phyloP scores from a whole-genome alignment of 2,888 invertebrate species.

The Anticlea derivata region DNA sequence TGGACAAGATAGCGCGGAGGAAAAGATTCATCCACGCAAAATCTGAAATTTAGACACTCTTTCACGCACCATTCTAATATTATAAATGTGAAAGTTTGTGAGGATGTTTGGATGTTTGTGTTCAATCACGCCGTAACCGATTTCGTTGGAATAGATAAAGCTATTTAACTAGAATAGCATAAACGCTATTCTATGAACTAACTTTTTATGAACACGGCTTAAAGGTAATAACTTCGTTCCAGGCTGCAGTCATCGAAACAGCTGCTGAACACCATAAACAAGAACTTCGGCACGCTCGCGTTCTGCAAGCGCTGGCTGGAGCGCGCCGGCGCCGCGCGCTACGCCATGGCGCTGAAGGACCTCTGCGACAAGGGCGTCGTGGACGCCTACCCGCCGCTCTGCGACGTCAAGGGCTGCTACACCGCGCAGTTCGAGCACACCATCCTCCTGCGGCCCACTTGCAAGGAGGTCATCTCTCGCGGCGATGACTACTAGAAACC shows the following conservation, averaged over 20 bases:
- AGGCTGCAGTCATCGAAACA: slow-evolving; percentile 96
- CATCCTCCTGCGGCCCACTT: slow-evolving; percentile 97
- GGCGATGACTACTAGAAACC: slow-evolving; percentile 94
- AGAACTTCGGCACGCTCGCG: slow-evolving; percentile 98
- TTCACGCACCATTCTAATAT: too few species aligned
- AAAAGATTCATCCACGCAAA: too few species aligned
- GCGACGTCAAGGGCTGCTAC: slow-evolving; percentile 98
- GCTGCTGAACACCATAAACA: slow-evolving; percentile 95
- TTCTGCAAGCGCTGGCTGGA: slow-evolving; percentile 99
- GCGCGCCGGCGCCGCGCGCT: slow-evolving; percentile 97
- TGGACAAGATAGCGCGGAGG: too few species aligned
- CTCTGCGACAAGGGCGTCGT: slow-evolving; percentile 98
- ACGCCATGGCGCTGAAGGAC: slow-evolving; percentile 99
- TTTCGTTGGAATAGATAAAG: too few species aligned
- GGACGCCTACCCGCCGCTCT: slow-evolving; percentile 99
- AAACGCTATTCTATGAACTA: too few species aligned
- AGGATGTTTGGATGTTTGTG: too few species aligned
- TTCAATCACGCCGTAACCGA: too few species aligned
- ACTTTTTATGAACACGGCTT: too few species aligned
- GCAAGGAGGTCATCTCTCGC: slow-evolving; percentile 98
- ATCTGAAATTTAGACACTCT: too few species aligned
- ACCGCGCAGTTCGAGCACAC: slow-evolving; percentile 99
- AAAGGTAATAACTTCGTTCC: too few species aligned
- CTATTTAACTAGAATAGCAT: too few species aligned
- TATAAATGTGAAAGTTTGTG: too few species aligned